Conservation (phyloP, 2,113 vertebrate species). For the Lepisosteus oculatus region DNA sequence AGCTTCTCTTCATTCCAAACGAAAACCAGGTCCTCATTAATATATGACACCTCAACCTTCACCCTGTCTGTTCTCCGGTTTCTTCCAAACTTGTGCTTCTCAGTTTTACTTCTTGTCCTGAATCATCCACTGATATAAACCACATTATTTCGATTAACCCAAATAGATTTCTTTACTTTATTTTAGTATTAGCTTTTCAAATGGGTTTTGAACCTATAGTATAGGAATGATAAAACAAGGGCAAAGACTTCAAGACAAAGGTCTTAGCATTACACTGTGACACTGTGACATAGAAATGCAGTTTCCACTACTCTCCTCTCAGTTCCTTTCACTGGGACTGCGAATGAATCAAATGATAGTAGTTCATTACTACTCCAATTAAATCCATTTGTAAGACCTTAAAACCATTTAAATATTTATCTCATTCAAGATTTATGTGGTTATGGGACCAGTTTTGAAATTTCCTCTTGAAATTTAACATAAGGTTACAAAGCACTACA, state of each 20-base stretch:
- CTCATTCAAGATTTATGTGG: no score
- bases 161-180: conserved; percentile 12
- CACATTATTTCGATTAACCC: conserved; percentile 53
- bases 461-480: no score
- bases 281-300: no score
- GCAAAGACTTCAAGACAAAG: conserved; percentile 23
- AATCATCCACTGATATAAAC: conserved; percentile 47
- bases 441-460: no score
- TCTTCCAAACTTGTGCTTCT: conserved; percentile 22
- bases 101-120: conserved; percentile 30
- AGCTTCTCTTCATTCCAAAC: conserved; percentile 41
- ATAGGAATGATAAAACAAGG: conserved; percentile 30
- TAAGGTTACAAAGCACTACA: no score
- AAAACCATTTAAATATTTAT: no score
- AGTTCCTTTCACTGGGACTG: no score
- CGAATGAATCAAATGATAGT: no score
- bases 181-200: conserved; percentile 27
- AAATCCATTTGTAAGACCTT: no score
- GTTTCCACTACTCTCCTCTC: no score
- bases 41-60: conserved; percentile 49
- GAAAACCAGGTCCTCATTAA: conserved; percentile 59
- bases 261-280: neutral
- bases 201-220: conserved; percentile 23
- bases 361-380: no score
- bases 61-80: conserved; percentile 52